A percentile compares a stretch with the other conserved stretches of the same genome.
Conservation (phyloP, 2,113 vertebrate species). For the Phyllostomus discolor region DNA sequence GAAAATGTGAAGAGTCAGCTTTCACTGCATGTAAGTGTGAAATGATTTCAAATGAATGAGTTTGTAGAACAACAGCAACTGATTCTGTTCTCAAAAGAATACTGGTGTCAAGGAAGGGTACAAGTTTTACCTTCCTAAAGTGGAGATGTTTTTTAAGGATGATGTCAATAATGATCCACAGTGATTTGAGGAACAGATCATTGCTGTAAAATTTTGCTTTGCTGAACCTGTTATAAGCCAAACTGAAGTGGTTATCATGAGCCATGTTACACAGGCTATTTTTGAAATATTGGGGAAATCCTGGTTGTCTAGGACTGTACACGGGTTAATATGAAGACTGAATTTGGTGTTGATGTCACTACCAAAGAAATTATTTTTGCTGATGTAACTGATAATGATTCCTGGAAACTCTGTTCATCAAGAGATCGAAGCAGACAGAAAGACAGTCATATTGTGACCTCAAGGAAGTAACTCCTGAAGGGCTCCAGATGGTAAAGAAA, state of each 20-base stretch:
- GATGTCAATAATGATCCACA: too few relatives aligned
- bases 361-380: conserved; percentile 95
- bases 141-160: conserved; percentile 46
- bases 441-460: conserved; percentile 77
- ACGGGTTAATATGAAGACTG: conserved; percentile 92
- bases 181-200: too few relatives aligned
- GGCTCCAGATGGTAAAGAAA: too few relatives aligned
- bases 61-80: too few relatives aligned
- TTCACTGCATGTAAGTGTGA: too few relatives aligned
- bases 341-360: conserved; percentile 77
- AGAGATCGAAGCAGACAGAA: conserved; percentile 97
- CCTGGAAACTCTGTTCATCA: conserved; percentile 79
- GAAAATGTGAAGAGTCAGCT: too few relatives aligned
- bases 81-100: too few relatives aligned
- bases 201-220: too few relatives aligned
- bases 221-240: conserved; percentile 85
- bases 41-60: too few relatives aligned
- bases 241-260: conserved; percentile 96
- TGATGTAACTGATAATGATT: conserved; percentile 98
- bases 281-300: conserved; percentile 96
- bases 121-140: too few relatives aligned
- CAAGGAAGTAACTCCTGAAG: too few relatives aligned
- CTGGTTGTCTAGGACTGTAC: conserved; percentile 96
- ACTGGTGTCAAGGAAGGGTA: too few relatives aligned
- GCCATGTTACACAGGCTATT: conserved; percentile 92